Percentiles rank a stretch among this genome's conserved stretches.
Conservation (phyloP, 2,888 invertebrate genomes). For the Coenonympha arcania region DNA sequence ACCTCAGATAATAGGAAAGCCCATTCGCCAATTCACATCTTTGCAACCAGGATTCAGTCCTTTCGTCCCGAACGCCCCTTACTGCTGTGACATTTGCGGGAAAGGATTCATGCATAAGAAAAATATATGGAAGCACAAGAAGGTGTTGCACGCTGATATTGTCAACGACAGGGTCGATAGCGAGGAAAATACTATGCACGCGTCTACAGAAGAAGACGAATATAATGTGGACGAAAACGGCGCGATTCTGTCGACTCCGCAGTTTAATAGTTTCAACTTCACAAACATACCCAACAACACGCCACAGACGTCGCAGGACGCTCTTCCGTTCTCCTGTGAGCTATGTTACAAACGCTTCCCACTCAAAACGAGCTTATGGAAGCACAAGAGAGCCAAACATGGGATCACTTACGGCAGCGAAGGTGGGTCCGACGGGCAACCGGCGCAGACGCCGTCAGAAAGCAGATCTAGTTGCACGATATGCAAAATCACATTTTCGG, state of each 20-base stretch:
- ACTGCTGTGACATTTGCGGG: constrained; percentile 78
- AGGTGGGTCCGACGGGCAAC: constrained; percentile 37
- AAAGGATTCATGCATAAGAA: constrained; percentile 74
- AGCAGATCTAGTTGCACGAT: constrained; percentile 73
- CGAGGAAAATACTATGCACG: constrained; percentile 69
- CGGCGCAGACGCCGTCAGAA: constrained; percentile 39
- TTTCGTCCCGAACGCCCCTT: constrained; percentile 67
- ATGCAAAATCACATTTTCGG: constrained; percentile 76
- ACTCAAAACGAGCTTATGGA: constrained; percentile 63
- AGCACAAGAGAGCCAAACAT: constrained; percentile 70
- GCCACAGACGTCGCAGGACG: constrained; percentile 43
- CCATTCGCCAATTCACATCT: constrained; percentile 56
- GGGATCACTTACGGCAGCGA: constrained; percentile 55
- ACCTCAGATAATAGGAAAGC: constrained; percentile 63
- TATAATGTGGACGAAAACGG: constrained; percentile 65
- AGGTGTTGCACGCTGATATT: constrained; percentile 67
- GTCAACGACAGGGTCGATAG: constrained; percentile 63
- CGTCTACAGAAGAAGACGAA: constrained; percentile 69
- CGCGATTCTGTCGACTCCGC: constrained; percentile 59
- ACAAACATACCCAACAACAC: constrained; percentile 48
- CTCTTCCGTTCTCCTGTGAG: constrained; percentile 59
- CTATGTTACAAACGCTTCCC: constrained; percentile 66
- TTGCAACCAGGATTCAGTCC: constrained; percentile 51
- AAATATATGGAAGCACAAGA: constrained; percentile 73
- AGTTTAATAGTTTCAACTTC: constrained; percentile 69